A percentile compares a stretch with the other conserved stretches of the same genome.
phyloP scores from a whole-genome alignment of 1,140 invertebrate species.

The Colletes gigas region DNA sequence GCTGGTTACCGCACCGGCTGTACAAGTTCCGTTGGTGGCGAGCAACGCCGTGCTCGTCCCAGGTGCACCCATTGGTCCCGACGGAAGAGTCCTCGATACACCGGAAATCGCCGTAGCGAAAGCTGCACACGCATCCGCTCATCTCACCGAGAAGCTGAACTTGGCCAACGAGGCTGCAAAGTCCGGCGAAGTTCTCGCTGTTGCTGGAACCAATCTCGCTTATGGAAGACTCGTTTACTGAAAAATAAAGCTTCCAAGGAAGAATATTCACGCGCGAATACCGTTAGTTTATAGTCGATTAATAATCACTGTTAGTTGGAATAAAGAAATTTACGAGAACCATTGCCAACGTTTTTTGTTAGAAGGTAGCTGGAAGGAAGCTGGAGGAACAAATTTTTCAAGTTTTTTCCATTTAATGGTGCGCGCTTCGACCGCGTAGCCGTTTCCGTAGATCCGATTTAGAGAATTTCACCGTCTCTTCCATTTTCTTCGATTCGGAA shows the following conservation, averaged over 20 bases:
- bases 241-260: background rate
- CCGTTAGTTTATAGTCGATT: background rate
- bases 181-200: constrained; percentile 60
- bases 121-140: constrained; percentile 81
- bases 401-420: no score
- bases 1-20: background rate
- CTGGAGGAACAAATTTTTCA: background rate
- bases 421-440: background rate
- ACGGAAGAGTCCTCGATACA: constrained; percentile 67
- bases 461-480: background rate
- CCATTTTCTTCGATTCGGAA: background rate
- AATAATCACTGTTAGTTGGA: constrained; percentile 7
- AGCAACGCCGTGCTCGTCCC: constrained; percentile 29
- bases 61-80: constrained; percentile 56
- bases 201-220: constrained; percentile 46
- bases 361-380: background rate
- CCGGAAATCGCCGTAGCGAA: constrained; percentile 80
- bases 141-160: constrained; percentile 79
- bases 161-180: constrained; percentile 68
- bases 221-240: constrained; percentile 54
- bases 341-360: background rate
- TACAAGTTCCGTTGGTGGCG: constrained; percentile 24
- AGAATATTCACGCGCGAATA: background rate
- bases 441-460: background rate
- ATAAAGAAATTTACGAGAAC: background rate